Conservation (phyloP, 2,797 vertebrate species). For the Crypturellus tataupa region DNA sequence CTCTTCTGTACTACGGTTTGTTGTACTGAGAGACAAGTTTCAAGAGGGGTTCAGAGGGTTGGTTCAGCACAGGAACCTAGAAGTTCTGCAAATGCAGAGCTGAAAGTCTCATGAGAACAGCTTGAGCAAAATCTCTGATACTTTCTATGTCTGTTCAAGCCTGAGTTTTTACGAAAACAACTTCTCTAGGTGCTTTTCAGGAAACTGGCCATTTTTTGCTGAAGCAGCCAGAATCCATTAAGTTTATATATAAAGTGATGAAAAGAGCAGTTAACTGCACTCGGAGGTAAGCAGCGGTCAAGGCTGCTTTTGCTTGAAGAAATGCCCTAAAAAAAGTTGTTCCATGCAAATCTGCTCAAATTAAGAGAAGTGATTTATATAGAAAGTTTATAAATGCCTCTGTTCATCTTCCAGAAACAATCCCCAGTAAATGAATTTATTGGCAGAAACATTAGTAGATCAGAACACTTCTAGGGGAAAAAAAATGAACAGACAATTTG, state of each 20-base stretch:
- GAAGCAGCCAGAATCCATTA: conserved; percentile 32
- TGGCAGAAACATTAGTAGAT: neutral
- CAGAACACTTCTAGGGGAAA: neutral
- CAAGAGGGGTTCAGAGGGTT: neutral
- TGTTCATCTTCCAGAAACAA: conserved; percentile 28
- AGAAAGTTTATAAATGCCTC: neutral
- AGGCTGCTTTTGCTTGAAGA: neutral
- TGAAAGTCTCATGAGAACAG: neutral
- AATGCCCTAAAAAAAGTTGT: neutral
- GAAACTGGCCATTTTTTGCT: conserved; percentile 43
- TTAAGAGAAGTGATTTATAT: neutral
- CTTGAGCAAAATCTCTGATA: conserved; percentile 6
- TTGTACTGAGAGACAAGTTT: conserved; percentile 53
- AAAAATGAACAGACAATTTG: neutral
- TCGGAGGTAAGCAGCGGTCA: conserved; percentile 49
- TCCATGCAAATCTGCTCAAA: neutral
- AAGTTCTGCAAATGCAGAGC: conserved; percentile 19
- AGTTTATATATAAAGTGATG: conserved; percentile 22
- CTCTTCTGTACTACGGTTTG: conserved; percentile 22
- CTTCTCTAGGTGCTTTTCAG: conserved; percentile 32
- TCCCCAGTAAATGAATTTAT: neutral
- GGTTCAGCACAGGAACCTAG: neutral
- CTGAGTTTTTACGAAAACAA: conserved; percentile 2
- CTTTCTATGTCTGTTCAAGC: neutral
- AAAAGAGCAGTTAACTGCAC: conserved; percentile 7